Base-by-base conservation (phyloP, 2,797 vertebrate genomes). In the Pseudochromis fuscus region DNA sequence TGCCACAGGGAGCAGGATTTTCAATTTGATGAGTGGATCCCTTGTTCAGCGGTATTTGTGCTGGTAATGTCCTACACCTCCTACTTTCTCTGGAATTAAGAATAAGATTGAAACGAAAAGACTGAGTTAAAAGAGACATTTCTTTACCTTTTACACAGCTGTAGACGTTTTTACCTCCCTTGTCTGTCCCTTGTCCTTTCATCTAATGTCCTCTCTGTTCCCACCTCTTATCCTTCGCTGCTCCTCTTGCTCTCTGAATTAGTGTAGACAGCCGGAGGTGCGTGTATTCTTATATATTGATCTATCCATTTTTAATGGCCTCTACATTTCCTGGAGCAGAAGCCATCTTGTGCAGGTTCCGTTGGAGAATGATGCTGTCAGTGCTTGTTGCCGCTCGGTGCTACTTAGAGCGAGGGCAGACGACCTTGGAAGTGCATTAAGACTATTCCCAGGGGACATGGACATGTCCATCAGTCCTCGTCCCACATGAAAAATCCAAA, bases 341-440 rank as follows among this genome's bases (percentile, higher is more conserved):
- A 72, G 77, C 75, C 64, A 68, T 86, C 76, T 63, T 66, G 72
- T 84, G 62, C 61, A 72, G 74, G 83, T 90, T 88, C 84, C 77
- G 65, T 57, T 81, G 79, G 75, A 58, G 72, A 77, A 55, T 62
- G 79, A 85, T 53, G 69, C 84, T 89, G 87, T 89, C 90, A 87
- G 72, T 74, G 73, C 65, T 81, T 70, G 83, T 81, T 83, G 85
- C 71, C 79, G 67, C 82, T 78, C 81, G 52, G 59, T 66, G 65
- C 81, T 76, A 70, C 75, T 79, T 63, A 83, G 79, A 87, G 81
- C 24, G 57, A 79, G 64, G 77, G 61, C 58, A 74, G 67, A 55
- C 51, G 72, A 88, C 89, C 86, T 90, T 91, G 85, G 76, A 83
- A 87, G 87, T 89, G 79, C 88, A 91, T 92, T 92, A 90, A 75